phyloP scores from a whole-genome alignment of 2,888 invertebrate species.

The Drosophila monieri region DNA sequence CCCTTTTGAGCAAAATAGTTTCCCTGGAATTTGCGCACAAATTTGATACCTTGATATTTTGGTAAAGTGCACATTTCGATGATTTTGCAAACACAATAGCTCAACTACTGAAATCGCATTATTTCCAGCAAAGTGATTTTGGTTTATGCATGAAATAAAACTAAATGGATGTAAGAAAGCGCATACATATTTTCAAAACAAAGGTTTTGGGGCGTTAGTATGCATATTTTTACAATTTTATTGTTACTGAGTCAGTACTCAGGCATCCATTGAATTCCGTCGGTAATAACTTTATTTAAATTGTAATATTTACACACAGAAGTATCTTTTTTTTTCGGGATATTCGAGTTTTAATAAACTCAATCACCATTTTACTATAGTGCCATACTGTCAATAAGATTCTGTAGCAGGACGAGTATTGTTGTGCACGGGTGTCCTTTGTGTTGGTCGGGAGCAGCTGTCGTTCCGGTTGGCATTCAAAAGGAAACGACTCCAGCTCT shows the following conservation, averaged over 20 bases:
- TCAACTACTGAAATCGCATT: constrained; percentile 39
- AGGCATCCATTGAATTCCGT: neutral
- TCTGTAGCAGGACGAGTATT: constrained; percentile 13
- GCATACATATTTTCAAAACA: neutral
- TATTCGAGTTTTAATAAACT: neutral
- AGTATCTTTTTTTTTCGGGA: neutral
- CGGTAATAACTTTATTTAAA: neutral
- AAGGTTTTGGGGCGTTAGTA: neutral
- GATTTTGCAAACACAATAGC: constrained; percentile 10
- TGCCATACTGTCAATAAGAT: constrained; percentile 24
- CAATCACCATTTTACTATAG: neutral
- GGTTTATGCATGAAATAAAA: neutral
- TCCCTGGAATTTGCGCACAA: constrained; percentile 13
- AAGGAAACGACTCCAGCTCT: constrained; percentile 4
- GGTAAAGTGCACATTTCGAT: constrained; percentile 23
- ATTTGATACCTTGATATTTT: constrained; percentile 39
- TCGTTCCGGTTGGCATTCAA: constrained; percentile 4
- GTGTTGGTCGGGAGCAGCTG: constrained; percentile 24
- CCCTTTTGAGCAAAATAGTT: constrained; percentile 29
- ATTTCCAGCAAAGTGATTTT: constrained; percentile 28
- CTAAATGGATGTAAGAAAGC: neutral
- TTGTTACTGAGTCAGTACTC: neutral
- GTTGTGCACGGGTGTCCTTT: constrained; percentile 12
- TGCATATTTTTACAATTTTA: neutral
- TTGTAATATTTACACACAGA: neutral